phyloP scores from a whole-genome alignment of 2,797 vertebrate genomes.

The Channallabes apus region DNA sequence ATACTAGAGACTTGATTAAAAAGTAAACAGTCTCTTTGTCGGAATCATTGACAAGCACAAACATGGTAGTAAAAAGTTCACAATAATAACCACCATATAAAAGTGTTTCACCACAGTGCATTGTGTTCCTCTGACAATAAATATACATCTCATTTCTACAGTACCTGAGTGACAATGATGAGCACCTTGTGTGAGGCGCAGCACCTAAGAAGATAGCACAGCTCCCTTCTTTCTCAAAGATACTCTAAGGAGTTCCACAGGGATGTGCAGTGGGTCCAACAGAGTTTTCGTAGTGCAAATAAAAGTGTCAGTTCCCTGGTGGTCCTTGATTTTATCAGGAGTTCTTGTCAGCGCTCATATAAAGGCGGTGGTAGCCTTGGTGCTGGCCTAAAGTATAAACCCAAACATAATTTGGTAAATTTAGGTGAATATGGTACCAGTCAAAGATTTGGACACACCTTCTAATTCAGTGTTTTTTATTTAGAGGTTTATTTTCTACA shows the following conservation, averaged over 20 bases:
- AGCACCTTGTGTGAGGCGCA: slow-evolving; percentile 86
- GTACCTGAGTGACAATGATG: slow-evolving; percentile 94
- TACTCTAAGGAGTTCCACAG: slow-evolving; percentile 60
- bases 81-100: slow-evolving; percentile 40
- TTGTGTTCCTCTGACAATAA: slow-evolving; percentile 81
- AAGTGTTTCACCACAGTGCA: slow-evolving; percentile 88
- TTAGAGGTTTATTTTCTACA: too few relatives aligned
- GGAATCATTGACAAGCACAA: slow-evolving; percentile 20
- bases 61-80: slow-evolving; percentile 44
- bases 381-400: slow-evolving; percentile 67
- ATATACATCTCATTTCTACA: slow-evolving; percentile 95
- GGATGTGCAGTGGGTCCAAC: slow-evolving; percentile 47
- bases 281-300: slow-evolving; percentile 91
- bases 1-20: slow-evolving; percentile 1
- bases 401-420: slow-evolving; percentile 9
- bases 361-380: slow-evolving; percentile 77
- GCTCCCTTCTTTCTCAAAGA: slow-evolving; percentile 70
- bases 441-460: too few relatives aligned
- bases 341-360: slow-evolving; percentile 70
- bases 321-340: slow-evolving; percentile 33
- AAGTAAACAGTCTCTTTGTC: slow-evolving; percentile 19
- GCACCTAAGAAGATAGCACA: slow-evolving; percentile 77
- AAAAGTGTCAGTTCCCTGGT: slow-evolving; percentile 79
- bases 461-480: too few relatives aligned
- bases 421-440: neutral